A percentile compares a stretch with the other conserved stretches of the same genome.
phyloP scores from a whole-genome alignment of 2,888 invertebrate genomes.

The Coelopa pilipes region DNA sequence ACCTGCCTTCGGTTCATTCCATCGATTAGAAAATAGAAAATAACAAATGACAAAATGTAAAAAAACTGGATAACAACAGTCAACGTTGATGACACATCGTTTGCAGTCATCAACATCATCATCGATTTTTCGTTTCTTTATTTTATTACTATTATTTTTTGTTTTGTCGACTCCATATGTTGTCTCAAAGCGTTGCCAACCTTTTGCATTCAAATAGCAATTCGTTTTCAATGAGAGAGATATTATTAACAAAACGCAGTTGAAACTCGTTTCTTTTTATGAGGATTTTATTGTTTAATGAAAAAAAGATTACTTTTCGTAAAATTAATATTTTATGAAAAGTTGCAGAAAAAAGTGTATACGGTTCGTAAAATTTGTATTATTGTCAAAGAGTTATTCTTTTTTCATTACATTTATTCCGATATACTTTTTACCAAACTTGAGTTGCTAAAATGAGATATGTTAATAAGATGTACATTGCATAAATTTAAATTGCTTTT shows the following conservation, averaged over 20 bases:
- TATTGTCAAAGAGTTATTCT: neutral
- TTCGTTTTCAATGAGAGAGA: too few relatives aligned
- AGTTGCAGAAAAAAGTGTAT: too few relatives aligned
- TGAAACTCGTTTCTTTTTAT: too few relatives aligned
- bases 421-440: neutral
- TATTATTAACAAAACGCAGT: too few relatives aligned
- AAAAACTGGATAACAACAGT: conserved; percentile 10
- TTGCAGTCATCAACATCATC: conserved; percentile 36
- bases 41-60: neutral
- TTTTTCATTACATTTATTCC: neutral
- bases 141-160: neutral
- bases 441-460: neutral
- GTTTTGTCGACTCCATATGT: neutral
- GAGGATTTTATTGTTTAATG: too few relatives aligned
- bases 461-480: neutral
- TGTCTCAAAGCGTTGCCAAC: neutral
- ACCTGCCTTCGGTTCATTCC: neutral
- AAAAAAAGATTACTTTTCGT: too few relatives aligned
- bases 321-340: too few relatives aligned
- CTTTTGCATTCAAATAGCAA: too few relatives aligned
- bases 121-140: conserved; percentile 37
- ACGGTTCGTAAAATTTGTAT: too few relatives aligned
- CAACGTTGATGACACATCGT: conserved; percentile 55
- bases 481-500: neutral
- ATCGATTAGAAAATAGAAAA: neutral